Evolutionary conservation across 2,888 invertebrate species (phyloP), one percentile per base, ranked within the genome.

Genomic region (Cerastoderma edule): DNA sequence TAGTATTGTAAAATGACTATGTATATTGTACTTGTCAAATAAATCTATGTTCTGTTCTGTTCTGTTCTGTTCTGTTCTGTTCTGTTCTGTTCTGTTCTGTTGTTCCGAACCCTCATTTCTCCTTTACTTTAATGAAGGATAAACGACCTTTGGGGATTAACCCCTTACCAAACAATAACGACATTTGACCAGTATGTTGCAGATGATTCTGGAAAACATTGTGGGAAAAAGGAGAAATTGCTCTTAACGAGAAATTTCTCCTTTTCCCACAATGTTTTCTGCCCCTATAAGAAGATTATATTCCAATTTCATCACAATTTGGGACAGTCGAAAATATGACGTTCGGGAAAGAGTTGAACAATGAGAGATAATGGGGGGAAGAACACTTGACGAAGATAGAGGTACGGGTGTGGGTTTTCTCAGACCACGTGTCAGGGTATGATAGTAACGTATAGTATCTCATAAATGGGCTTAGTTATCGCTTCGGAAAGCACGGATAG

Each of bases 221-320:
- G 50, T 50, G 50, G n/a, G 10, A 50, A 50, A n/a, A 50, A 8
- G 50, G n/a, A 13, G 50, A 50, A 50, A 50, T 13, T 50, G 50
- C 50, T 13, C 10, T 6, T 13, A 50, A 50, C 50, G 10, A 13
- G 50, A 6, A 50, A 13, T n/a, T n/a, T n/a, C n/a, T 50, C n/a
- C 50, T 50, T 50, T 50, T 50, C 10, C 50, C 50, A 50, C 50
- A 50, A 50, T 50, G 50, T 50, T 50, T 50, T 50, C 50, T n/a
- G 22, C 50, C n/a, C n/a, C 22, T 50, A 6, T 50, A 16, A 50
- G 22, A 50, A n/a, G n/a, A n/a, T n/a, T n/a, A n/a, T n/a, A n/a
- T n/a, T n/a, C n/a, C n/a, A n/a, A n/a, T n/a, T n/a, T n/a, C n/a
- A n/a, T n/a, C n/a, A n/a, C n/a, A n/a, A n/a, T n/a, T n/a, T n/a